Base-by-base conservation (phyloP, 2,797 vertebrate genomes). In the Schizopygopsis malacanthus region DNA sequence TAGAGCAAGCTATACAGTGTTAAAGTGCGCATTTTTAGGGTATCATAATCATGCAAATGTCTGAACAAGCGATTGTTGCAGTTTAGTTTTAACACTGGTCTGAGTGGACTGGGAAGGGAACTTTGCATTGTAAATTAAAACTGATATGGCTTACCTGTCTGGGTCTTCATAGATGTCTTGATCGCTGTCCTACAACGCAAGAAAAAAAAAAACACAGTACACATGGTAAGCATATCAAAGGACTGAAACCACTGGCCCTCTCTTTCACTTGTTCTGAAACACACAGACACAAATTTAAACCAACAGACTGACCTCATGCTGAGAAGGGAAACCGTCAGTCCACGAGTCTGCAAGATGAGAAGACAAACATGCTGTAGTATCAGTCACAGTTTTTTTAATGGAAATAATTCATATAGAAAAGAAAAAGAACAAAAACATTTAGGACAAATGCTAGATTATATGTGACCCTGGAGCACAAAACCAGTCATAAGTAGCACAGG, bases 101-200 rank as follows among this genome's bases (percentile, higher is more conserved):
- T 56, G 52, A 9, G 13, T 28, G n/a, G 52, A 10, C 20, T n/a
- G 22, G 37, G 37, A 15, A 41, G 22, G 54, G 22, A 78, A 43
- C n/a, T 43, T 43, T 61, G 54, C 4, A 41, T 59, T 0, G 13
- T 25, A 33, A 69, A 33, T 13, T 6, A 88, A 81, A n/a, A 54
- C 9, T 79, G 12, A 45, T 59, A 41, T 22, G 6, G 94, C 95
- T 94, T 91, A 96, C 95, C 92, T 93, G 50, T 96, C 95, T 45
- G 96, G 93, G 77, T 85, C 86, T 82, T 96, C 94, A 65, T 96
- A 96, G 61, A 95, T 89, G 39, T 93, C 92, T 0, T 92, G 92
- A 20, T 95, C 92, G 1, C 89, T 90, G 6, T 92, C 91, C 95
- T 96, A 86, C 76, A 92, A 91, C 11, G 47, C 11, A 89, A 52